A percentile compares a stretch with the other conserved stretches of the same genome.
These are phyloP conservation scores for Pimephales promelas DNA, from an alignment of 2,113 vertebrate species.

Conservation along the genomic window DNA sequence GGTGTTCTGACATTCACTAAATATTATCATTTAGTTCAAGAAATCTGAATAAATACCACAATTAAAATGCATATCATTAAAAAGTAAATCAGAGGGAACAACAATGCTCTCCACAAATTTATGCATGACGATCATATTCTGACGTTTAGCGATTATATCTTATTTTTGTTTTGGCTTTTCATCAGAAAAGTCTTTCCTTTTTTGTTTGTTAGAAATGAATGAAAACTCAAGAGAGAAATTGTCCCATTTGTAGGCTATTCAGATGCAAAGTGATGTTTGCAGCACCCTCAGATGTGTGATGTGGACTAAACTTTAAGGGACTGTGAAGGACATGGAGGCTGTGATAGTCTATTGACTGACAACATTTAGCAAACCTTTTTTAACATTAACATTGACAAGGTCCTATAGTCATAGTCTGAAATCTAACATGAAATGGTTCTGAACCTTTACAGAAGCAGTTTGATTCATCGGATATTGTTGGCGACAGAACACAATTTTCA, in stretches of 20 bases:
- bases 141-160: neutral
- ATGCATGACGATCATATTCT: neutral
- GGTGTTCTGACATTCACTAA: neutral
- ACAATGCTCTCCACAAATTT: neutral
- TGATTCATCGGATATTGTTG: too few species aligned
- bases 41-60: neutral
- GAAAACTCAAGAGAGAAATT: neutral
- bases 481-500: neutral
- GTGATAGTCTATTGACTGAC: neutral
- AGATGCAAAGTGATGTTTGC: neutral
- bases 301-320: neutral
- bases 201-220: neutral
- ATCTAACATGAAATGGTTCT: neutral
- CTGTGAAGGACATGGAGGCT: slow-evolving; percentile 8
- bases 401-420: neutral
- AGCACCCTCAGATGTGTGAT: neutral
- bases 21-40: neutral
- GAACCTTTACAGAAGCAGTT: neutral
- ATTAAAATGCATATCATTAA: neutral
- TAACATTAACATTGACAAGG: neutral
- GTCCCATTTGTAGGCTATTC: neutral
- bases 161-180: neutral
- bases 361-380: neutral
- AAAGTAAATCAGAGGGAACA: neutral
- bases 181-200: neutral